Conservation (phyloP, 2,113 vertebrate species). For the Notiomystis cincta region DNA sequence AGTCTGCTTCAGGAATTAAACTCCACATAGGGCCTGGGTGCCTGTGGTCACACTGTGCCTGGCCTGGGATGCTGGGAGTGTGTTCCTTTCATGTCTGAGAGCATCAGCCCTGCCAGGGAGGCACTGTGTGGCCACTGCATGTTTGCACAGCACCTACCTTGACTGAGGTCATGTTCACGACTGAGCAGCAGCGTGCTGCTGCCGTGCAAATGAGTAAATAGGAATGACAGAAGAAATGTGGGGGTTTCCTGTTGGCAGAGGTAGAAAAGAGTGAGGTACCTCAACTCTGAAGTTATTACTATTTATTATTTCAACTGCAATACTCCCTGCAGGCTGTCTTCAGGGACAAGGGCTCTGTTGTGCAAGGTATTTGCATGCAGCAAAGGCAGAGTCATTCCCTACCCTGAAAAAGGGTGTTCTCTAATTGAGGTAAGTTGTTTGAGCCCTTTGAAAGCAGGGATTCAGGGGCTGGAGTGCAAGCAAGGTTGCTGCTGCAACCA, state of each 20-base stretch:
- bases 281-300: background rate
- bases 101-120: background rate
- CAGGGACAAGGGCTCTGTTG: background rate
- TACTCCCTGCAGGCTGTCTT: background rate
- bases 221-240: background rate
- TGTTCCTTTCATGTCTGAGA: background rate
- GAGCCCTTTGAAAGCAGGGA: background rate
- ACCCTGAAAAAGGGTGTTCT: background rate
- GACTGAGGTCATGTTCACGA: background rate
- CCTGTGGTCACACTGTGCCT: background rate
- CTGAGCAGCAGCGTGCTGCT: slow-evolving; percentile 2
- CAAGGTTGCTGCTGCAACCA: background rate
- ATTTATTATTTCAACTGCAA: background rate
- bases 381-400: background rate
- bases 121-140: background rate
- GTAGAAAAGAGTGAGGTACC: background rate
- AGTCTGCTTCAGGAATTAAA: background rate
- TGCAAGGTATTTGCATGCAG: background rate
- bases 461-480: background rate
- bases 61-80: background rate
- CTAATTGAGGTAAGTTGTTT: background rate
- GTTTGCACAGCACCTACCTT: background rate
- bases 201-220: background rate
- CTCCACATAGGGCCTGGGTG: fast-evolving
- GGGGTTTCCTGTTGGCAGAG: slow-evolving; percentile 25